A percentile compares a stretch with the other conserved stretches of the same genome.
phyloP scores from a whole-genome alignment of 2,113 vertebrate species.

The Amphilophus citrinellus region DNA sequence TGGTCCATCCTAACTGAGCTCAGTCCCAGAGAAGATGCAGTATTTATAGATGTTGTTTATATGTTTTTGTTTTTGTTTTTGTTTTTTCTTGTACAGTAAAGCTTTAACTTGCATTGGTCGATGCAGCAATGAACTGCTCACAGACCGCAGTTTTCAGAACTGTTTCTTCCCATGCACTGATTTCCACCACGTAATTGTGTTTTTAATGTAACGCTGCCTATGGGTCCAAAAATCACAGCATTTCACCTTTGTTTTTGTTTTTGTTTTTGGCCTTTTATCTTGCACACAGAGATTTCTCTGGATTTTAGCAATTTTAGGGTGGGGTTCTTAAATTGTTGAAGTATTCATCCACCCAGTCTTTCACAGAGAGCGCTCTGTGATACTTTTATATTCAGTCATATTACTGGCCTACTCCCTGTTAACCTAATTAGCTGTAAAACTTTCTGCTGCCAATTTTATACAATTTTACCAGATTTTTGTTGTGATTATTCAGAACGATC shows the following conservation, averaged over 20 bases:
- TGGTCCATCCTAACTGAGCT: not conserved
- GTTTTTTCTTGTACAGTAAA: not conserved
- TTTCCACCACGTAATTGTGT: not conserved
- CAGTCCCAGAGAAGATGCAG: not conserved
- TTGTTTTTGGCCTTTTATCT: not conserved
- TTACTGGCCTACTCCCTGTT: not conserved
- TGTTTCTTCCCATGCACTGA: not conserved
- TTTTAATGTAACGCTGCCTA: not conserved
- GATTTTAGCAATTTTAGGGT: not conserved
- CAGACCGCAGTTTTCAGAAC: not conserved
- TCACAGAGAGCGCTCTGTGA: not conserved
- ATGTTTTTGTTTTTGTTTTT: not conserved
- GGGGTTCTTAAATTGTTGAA: not conserved
- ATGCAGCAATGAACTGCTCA: not conserved
- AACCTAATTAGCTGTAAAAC: not conserved
- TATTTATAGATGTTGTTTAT: not conserved
- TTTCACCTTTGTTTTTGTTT: not conserved
- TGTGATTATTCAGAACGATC: too few relatives aligned
- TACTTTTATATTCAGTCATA: not conserved
- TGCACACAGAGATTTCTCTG: not conserved
- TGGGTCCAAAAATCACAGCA: not conserved
- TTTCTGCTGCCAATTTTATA: not conserved
- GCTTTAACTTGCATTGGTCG: not conserved
- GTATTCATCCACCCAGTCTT: not conserved
- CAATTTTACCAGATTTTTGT: not conserved